Evolutionary conservation across 2,113 vertebrate species (phyloP).

Genomic region (Tetrao urogallus): DNA sequence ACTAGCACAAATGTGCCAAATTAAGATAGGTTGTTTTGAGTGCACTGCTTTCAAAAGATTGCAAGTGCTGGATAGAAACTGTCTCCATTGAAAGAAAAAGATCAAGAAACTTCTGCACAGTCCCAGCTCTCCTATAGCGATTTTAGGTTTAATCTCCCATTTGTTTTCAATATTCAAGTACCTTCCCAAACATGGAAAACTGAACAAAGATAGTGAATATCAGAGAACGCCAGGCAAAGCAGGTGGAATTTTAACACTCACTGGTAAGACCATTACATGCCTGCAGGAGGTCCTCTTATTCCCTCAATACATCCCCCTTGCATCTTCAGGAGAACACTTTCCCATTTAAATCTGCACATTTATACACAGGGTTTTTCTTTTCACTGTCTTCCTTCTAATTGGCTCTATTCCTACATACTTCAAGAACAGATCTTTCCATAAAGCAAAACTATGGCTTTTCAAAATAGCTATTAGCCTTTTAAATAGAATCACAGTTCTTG

Average conservation of each 20-base stretch:
- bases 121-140: background rate
- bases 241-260: constrained; percentile 65
- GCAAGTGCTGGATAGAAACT: background rate
- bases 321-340: background rate
- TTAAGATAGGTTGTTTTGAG: constrained; percentile 53
- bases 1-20: constrained; percentile 69
- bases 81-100: background rate
- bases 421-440: background rate
- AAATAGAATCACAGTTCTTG: background rate
- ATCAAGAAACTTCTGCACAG: background rate
- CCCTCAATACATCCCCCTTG: background rate
- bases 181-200: constrained; percentile 16
- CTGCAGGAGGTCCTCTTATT: constrained; percentile 7
- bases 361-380: background rate
- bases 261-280: constrained; percentile 16
- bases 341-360: background rate
- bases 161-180: constrained; percentile 33
- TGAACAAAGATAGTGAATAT: constrained; percentile 18
- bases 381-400: background rate
- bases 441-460: background rate
- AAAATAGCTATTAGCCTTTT: background rate
- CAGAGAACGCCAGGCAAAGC: constrained; percentile 62
- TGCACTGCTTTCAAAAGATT: constrained; percentile 40
- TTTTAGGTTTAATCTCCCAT: constrained; percentile 1
- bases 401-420: background rate